phyloP scores from a whole-genome alignment of 2,888 invertebrate genomes.

The Caenorhabditis virilis region DNA sequence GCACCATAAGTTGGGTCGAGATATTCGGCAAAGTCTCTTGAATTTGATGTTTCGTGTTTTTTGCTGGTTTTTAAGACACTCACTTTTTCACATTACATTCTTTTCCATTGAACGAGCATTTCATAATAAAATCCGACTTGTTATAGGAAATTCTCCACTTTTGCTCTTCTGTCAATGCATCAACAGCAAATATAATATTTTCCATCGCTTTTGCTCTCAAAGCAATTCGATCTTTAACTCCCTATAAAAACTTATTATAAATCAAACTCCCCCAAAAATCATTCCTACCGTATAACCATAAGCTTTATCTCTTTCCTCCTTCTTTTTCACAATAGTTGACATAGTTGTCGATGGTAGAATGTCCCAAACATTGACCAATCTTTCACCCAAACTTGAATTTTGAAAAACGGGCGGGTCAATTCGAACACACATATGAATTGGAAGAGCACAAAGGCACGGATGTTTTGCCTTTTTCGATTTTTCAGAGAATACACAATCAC shows the following conservation, averaged over 20 bases:
- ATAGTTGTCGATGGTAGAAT: slow-evolving; percentile 51
- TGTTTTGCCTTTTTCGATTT: slow-evolving; percentile 28
- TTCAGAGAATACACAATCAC: slow-evolving; percentile 58
- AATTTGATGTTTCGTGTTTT: slow-evolving; percentile 14
- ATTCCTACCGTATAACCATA: slow-evolving; percentile 56
- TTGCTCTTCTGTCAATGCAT: slow-evolving; percentile 51
- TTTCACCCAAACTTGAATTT: slow-evolving; percentile 28
- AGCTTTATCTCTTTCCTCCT: slow-evolving; percentile 59
- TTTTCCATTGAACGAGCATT: slow-evolving; percentile 67
- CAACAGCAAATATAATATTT: slow-evolving; percentile 67
- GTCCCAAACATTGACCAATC: slow-evolving; percentile 64
- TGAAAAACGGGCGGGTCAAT: slow-evolving; percentile 50
- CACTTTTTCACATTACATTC: slow-evolving; percentile 66
- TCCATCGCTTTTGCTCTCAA: slow-evolving; percentile 64
- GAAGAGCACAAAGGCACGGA: slow-evolving; percentile 59
- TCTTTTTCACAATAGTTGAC: slow-evolving; percentile 53
- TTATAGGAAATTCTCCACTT: slow-evolving; percentile 47
- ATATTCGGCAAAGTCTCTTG: slow-evolving; percentile 63
- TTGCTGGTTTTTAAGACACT: too few relatives aligned
- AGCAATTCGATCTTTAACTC: slow-evolving; percentile 66
- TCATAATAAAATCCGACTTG: slow-evolving; percentile 61
- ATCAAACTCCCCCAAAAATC: too few relatives aligned
- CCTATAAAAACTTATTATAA: too few relatives aligned
- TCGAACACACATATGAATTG: slow-evolving; percentile 60
- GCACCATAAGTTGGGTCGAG: slow-evolving; percentile 68